Evolutionary conservation across 2,797 vertebrate species (phyloP), one percentile per base, ranked within the genome.

Genomic region (Gila robusta): DNA sequence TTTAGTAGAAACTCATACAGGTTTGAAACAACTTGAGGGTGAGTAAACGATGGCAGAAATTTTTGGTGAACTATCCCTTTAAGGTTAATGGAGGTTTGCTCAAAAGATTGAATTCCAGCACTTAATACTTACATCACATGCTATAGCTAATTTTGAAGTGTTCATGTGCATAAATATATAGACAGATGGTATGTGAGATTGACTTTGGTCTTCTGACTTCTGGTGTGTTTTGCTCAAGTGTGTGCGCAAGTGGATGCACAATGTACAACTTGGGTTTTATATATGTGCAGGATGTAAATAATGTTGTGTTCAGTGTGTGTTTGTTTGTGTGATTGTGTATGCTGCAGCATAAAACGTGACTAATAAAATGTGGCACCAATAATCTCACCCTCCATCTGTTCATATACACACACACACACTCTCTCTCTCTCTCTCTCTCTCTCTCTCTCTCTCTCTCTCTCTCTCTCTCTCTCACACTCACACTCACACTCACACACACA

Each of bases 301-400:
- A 69, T 59, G 37, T 62, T 76, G 82, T 19, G 32, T 82, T n/a
- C 7, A 54, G 64, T 26, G 37, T 84, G 74, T 80, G 82, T n/a
- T 10, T 82, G 67, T 87, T 71, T 76, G 52, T 72, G 84, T 72
- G 59, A 41, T 56, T 39, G 39, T 74, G 73, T 56, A 37, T 62
- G 56, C 19, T n/a, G n/a, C 72, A 69, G 67, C 73, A 39, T 79
- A 73, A 62, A 70, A 87, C 76, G 79, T 90, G 89, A 92, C 90
- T 86, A 81, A 84, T 52, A 88, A 89, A 87, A 84, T 86, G 87
- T 89, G 82, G 89, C 90, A 88, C 90, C 88, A 88, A 81, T 93
- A 76, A 91, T 87, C 82, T 89, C 77, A 59, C 83, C 81, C 71
- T 71, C 89, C 92, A 92, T 93, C 93, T 93, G 93, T 89, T 91